Evolutionary conservation across 2,113 vertebrate species (phyloP).

Genomic region (Dolichotis patagonum): DNA sequence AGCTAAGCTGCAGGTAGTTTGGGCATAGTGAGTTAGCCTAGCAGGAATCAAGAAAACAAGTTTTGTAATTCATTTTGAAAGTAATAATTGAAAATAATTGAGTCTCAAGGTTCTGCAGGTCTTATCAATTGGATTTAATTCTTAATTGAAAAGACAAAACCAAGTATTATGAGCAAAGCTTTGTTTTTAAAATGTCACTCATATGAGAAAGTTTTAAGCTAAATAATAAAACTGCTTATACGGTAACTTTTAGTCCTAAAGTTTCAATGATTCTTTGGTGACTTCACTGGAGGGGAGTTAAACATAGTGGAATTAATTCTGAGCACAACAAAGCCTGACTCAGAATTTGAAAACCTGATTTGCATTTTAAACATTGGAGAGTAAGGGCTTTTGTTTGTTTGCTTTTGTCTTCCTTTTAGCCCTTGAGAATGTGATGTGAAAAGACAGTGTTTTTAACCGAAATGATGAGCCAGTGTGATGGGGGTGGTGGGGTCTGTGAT

Average conservation of each 20-base stretch:
- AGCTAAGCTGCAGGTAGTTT: neutral
- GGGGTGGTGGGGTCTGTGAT: neutral
- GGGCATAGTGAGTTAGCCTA: neutral
- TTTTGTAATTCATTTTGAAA: constrained; percentile 34
- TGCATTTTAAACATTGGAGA: constrained; percentile 53
- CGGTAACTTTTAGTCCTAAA: constrained; percentile 12
- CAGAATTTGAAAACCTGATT: neutral
- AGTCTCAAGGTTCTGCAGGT: neutral
- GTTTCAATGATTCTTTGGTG: constrained; percentile 22
- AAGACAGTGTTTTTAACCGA: neutral
- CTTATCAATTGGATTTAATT: neutral
- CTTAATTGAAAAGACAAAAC: constrained; percentile 26
- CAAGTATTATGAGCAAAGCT: neutral
- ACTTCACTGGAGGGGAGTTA: constrained; percentile 55
- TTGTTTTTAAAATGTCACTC: neutral
- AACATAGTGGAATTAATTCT: constrained; percentile 66
- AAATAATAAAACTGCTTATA: neutral
- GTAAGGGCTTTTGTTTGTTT: constrained; percentile 51
- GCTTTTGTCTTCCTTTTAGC: constrained; percentile 28
- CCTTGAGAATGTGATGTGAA: constrained; percentile 11
- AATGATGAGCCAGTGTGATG: neutral
- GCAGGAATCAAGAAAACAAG: neutral
- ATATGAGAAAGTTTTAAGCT: constrained; percentile 23
- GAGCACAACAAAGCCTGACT: constrained; percentile 35
- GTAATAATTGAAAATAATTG: neutral